Percentiles rank a stretch among this genome's conserved stretches.
Evolutionary conservation across 1,140 invertebrate genomes (phyloP).

Genomic region (Leptopilina boulardi): DNA sequence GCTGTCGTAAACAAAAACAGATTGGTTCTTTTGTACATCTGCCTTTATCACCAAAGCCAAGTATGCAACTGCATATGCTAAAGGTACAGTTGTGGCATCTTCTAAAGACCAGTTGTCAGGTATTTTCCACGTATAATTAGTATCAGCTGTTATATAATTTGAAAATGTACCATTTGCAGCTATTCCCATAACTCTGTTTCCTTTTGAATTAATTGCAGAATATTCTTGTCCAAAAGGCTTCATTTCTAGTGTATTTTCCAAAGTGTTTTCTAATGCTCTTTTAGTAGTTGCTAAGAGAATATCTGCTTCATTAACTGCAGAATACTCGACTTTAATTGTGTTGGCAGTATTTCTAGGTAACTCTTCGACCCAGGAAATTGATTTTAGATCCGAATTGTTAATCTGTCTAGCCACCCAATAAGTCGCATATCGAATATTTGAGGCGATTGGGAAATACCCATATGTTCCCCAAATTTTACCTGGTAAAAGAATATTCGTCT

Average conservation of each 20-base stretch:
- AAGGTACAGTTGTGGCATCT: constrained; percentile 79
- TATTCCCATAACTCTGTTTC: constrained; percentile 83
- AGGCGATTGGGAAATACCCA: constrained; percentile 78
- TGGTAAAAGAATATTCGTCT: constrained; percentile 82
- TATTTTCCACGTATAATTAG: constrained; percentile 87
- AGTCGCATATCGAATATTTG: constrained; percentile 71
- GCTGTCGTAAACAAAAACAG: constrained; percentile 82
- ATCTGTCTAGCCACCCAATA: constrained; percentile 86
- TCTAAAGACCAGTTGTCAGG: constrained; percentile 77
- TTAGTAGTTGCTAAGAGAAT: constrained; percentile 82
- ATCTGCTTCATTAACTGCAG: constrained; percentile 84
- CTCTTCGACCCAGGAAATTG: constrained; percentile 86
- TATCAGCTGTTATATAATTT: constrained; percentile 87
- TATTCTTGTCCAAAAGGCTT: constrained; percentile 85
- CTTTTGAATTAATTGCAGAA: constrained; percentile 76
- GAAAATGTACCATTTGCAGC: constrained; percentile 89
- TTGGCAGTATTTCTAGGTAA: constrained; percentile 59
- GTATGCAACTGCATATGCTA: constrained; percentile 82
- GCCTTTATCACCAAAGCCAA: constrained; percentile 88
- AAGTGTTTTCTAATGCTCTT: constrained; percentile 71
- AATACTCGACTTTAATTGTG: constrained; percentile 76
- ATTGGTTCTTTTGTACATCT: constrained; percentile 77
- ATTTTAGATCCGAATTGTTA: constrained; percentile 88
- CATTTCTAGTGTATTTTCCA: constrained; percentile 77
- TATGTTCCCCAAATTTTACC: constrained; percentile 86